These are phyloP conservation scores for Cyprinus carpio DNA, from an alignment of 2,113 vertebrate species.

Conservation along the genomic window DNA sequence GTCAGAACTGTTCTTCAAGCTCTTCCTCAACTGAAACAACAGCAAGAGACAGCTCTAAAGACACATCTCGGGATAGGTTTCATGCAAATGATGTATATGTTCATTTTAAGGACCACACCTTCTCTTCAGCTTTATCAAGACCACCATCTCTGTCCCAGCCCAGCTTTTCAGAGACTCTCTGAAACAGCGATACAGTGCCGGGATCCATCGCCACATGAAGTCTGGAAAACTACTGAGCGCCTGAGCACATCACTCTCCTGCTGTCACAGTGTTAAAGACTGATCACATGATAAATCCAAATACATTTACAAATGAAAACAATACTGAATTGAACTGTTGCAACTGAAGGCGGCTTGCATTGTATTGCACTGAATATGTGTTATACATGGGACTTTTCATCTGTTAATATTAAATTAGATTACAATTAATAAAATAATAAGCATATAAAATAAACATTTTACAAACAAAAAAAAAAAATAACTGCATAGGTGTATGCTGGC, in stretches of 20 bases:
- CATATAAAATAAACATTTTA: too few species aligned
- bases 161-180: conserved; percentile 69
- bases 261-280: too few species aligned
- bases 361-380: background rate
- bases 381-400: background rate
- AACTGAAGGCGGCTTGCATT: background rate
- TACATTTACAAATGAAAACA: background rate
- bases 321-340: background rate
- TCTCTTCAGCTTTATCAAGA: conserved; percentile 62
- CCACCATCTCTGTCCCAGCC: conserved; percentile 64
- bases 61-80: background rate
- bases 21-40: conserved; percentile 57
- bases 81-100: background rate
- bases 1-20: conserved; percentile 56
- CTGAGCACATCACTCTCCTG: background rate
- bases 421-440: too few species aligned
- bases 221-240: background rate
- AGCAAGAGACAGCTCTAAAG: background rate
- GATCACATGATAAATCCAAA: background rate
- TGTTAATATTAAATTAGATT: background rate
- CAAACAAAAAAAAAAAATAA: too few species aligned
- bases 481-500: too few species aligned
- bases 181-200: conserved; percentile 61
- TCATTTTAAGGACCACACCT: conserved; percentile 53
- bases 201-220: conserved; percentile 61